Conservation (phyloP, 2,113 vertebrate genomes). For the Actenoides lindsayi region DNA sequence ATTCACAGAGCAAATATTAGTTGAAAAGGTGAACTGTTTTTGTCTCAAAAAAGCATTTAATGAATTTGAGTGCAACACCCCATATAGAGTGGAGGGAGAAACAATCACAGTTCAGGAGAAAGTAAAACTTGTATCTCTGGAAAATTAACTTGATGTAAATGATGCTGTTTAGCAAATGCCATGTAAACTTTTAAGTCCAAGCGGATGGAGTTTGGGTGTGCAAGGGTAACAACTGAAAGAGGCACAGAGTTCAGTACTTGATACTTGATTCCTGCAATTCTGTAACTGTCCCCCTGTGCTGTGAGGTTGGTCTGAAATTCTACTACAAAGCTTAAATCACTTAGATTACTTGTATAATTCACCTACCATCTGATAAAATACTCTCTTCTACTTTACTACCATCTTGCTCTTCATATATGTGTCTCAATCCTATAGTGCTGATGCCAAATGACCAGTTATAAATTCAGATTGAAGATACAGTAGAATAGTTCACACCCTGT, state of each 20-base stretch:
- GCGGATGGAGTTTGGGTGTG: not conserved
- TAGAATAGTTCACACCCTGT: not conserved
- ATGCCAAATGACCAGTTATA: not conserved
- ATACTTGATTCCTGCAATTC: not conserved
- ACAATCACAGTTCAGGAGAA: not conserved
- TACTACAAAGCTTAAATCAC: not conserved
- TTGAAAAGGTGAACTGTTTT: not conserved
- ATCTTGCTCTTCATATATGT: fast-evolving
- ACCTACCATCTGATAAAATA: too few species aligned
- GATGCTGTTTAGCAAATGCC: fast-evolving
- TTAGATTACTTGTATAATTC: fast-evolving
- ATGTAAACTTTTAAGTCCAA: fast-evolving
- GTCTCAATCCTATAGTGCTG: not conserved
- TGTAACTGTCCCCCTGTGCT: not conserved
- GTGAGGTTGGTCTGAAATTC: not conserved
- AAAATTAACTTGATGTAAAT: not conserved
- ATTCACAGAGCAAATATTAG: not conserved
- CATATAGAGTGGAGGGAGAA: not conserved
- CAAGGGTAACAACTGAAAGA: not conserved
- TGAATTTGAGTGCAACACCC: not conserved
- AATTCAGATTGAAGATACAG: not conserved
- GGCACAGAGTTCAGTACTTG: not conserved
- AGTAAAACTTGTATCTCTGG: not conserved
- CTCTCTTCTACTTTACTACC: not conserved
- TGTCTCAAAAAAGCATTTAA: not conserved